These are phyloP conservation scores for Pardalotus punctatus DNA, from an alignment of 2,113 vertebrate species.

Conservation along the genomic window DNA sequence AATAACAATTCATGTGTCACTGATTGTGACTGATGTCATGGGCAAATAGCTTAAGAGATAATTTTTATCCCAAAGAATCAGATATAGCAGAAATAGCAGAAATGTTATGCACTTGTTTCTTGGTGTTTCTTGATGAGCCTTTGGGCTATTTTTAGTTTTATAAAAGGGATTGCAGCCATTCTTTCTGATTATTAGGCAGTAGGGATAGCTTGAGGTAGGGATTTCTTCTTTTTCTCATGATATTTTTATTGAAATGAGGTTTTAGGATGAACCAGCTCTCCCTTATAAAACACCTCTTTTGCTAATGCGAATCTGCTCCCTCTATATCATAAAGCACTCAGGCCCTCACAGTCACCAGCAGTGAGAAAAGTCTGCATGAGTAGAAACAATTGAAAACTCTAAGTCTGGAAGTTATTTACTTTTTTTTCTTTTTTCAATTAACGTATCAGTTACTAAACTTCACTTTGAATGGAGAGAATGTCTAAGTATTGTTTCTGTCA, in stretches of 20 bases:
- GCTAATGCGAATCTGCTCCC: background rate
- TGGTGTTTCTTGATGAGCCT: background rate
- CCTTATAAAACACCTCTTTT: background rate
- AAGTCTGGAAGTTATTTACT: background rate
- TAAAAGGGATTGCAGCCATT: background rate
- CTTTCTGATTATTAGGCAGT: background rate
- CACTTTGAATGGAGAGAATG: background rate
- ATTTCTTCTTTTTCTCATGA: background rate
- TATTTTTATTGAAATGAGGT: background rate
- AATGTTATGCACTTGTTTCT: background rate
- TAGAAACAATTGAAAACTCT: background rate
- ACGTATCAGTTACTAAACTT: background rate
- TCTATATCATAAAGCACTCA: background rate
- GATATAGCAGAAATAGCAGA: background rate
- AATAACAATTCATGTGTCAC: background rate
- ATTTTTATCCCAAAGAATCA: background rate
- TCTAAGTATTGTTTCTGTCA: background rate
- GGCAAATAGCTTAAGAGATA: background rate
- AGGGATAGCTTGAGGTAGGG: background rate
- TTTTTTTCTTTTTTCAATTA: background rate
- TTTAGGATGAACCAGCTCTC: background rate
- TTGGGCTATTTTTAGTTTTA: fast-evolving
- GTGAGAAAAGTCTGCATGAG: background rate
- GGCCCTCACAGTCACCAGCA: background rate
- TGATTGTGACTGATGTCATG: background rate